Evolutionary conservation across 2,888 invertebrate species (phyloP), one percentile per base, ranked within the genome.

Genomic region (Anthophora plumipes): DNA sequence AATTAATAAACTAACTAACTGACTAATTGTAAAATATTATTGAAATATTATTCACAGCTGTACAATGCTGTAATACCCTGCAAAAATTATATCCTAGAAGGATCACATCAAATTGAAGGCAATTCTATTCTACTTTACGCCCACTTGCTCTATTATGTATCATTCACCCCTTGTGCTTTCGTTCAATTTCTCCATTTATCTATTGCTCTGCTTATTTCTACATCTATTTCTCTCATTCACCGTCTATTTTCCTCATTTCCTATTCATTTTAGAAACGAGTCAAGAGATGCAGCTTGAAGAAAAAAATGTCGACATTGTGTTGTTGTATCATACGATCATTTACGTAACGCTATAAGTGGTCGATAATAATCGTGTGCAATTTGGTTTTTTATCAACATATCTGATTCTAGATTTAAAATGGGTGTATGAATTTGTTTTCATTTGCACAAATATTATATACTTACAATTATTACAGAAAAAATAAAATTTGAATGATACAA

Each of bases 101-200:
- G 25, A 63, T 57, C 60, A 66, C 43, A 39, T 17, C 0, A 52
- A 76, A 64, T 72, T 52, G 37, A 37, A 8, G 20, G 46, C 67
- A 74, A 77, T 77, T 55, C 39, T 55, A 67, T 74, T 31, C 43
- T 54, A 77, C 37, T 77, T 68, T 63, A 67, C 41, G 1, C 7
- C 76, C 76, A 78, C 68, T 76, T 78, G 68, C 64, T 69, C 63
- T 46, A 79, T 79, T 77, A 46, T 25, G 25, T 4, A 25, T 70
- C 63, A 57, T 76, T 78, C 76, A 64, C n/a, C 52, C 25, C 76
- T 69, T 11, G 50, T 66, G 41, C 63, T 63, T 64, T 25, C 63
- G 14, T 54, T 20, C 17, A 31, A 55, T 71, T 71, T 70, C 59
- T 60, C 64, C 14, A 25, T 50, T n/a, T 39, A 41, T 41, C 37